A percentile compares a stretch with the other conserved stretches of the same genome.
Conservation (phyloP, 2,797 vertebrate genomes). For the Platyrinchus mystaceus region DNA sequence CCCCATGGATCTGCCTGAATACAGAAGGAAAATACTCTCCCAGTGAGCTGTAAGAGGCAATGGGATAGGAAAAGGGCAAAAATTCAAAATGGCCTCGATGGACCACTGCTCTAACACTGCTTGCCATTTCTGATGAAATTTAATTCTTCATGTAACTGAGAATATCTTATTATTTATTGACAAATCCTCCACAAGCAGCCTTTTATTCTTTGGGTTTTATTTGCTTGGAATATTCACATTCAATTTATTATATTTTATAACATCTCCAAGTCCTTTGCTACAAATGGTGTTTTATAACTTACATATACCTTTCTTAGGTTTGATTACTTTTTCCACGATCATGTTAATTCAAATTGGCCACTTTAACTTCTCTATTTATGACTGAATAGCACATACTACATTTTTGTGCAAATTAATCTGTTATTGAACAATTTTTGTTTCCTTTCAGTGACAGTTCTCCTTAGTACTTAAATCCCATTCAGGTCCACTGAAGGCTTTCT, state of each 20-base stretch:
- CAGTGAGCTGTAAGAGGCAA: neutral
- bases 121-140: neutral
- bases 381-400: neutral
- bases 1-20: neutral
- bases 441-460: conserved; percentile 4
- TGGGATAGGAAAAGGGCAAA: neutral
- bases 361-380: conserved; percentile 37
- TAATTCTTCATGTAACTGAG: conserved; percentile 3
- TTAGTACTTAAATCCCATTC: conserved; percentile 30
- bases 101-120: neutral
- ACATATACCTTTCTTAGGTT: neutral
- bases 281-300: conserved; percentile 15
- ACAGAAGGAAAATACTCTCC: neutral
- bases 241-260: neutral
- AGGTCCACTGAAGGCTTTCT: conserved; percentile 17
- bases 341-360: neutral
- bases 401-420: conserved; percentile 42
- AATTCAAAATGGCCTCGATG: neutral
- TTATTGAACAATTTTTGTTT: conserved; percentile 30
- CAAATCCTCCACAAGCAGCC: neutral
- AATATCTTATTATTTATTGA: conserved; percentile 34
- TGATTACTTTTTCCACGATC: conserved; percentile 20
- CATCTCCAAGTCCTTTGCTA: neutral
- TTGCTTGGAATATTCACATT: conserved; percentile 22
- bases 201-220: conserved; percentile 32